Conservation (phyloP, 1,140 invertebrate genomes). For the Megalopta genalis region DNA sequence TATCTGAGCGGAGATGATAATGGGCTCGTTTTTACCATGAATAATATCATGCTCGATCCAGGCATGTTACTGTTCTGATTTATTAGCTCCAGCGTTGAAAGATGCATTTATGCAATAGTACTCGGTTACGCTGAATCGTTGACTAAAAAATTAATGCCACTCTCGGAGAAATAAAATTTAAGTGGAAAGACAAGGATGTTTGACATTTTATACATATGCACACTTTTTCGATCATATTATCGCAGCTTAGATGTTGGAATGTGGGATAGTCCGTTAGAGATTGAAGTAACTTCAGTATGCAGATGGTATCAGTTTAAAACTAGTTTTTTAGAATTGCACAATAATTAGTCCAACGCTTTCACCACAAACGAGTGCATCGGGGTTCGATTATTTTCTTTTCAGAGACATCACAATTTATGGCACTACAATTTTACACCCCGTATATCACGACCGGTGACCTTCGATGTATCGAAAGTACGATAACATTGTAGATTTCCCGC, state of each 20-base stretch:
- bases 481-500: slow-evolving; percentile 3
- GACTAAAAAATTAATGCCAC: neutral
- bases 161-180: neutral
- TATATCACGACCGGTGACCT: slow-evolving; percentile 25
- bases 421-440: neutral
- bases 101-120: neutral
- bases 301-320: too few species aligned
- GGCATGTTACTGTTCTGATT: neutral
- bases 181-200: neutral
- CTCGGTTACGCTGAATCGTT: neutral
- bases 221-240: too few species aligned
- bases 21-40: neutral
- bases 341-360: too few species aligned
- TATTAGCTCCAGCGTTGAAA: neutral
- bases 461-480: slow-evolving; percentile 26
- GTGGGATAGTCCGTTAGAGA: too few species aligned
- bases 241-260: too few species aligned
- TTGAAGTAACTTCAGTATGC: too few species aligned
- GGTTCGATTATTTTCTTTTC: neutral
- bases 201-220: too few species aligned
- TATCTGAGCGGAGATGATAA: neutral
- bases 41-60: neutral
- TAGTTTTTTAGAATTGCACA: too few species aligned
- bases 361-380: too few species aligned
- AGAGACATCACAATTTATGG: neutral